Evolutionary conservation across 1,140 invertebrate genomes (phyloP).

Genomic region (Euglossa dilemma): DNA sequence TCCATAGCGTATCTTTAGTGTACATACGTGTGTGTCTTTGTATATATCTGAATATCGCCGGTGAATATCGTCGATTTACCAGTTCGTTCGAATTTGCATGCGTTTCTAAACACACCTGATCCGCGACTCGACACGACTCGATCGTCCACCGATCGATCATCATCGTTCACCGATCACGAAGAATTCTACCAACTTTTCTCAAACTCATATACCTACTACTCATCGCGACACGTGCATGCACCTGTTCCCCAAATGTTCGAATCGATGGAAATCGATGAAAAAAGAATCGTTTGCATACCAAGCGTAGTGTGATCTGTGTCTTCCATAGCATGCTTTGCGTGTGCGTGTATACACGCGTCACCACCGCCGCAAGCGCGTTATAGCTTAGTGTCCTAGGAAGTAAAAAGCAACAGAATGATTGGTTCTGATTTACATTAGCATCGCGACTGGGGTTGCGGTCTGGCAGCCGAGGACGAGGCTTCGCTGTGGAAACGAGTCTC

Average conservation of each 20-base stretch:
- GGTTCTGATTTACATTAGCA: constrained; percentile 83
- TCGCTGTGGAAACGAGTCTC: constrained; percentile 95
- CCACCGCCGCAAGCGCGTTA: background rate
- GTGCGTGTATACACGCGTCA: background rate
- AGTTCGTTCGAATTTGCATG: constrained; percentile 28
- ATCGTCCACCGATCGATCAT: background rate
- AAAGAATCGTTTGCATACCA: background rate
- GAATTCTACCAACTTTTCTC: background rate
- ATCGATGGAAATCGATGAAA: background rate
- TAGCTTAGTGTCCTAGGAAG: constrained; percentile 13
- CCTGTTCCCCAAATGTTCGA: background rate
- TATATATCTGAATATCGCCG: background rate
- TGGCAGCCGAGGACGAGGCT: constrained; percentile 88
- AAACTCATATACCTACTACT: background rate
- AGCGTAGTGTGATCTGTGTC: constrained; percentile 11
- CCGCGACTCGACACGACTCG: background rate
- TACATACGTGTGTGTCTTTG: background rate
- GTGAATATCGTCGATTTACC: background rate
- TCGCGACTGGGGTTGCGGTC: constrained; percentile 94
- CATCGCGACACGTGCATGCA: constrained; percentile 23
- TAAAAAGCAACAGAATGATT: constrained; percentile 42
- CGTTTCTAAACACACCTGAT: background rate
- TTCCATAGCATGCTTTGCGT: constrained; percentile 46
- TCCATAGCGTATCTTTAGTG: background rate
- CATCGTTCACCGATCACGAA: background rate